Evolutionary conservation across 2,888 invertebrate species (phyloP).

Genomic region (Himalopsyche kuldschensis): DNA sequence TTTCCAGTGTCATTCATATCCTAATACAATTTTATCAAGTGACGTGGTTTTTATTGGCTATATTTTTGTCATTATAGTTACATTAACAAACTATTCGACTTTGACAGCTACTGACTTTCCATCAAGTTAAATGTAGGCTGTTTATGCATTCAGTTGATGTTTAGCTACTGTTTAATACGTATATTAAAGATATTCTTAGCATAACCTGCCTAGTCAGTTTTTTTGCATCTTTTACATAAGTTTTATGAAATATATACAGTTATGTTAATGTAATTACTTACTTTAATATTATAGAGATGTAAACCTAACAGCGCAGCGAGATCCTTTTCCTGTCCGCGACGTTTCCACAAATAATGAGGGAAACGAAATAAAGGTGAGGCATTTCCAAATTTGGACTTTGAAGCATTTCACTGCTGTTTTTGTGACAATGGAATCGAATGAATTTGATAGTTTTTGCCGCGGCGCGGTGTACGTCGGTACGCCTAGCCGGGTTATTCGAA

Average conservation of each 20-base stretch:
- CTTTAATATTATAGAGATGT: slow-evolving; percentile 19
- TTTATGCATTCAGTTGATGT: too few relatives aligned
- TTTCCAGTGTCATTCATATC: too few relatives aligned
- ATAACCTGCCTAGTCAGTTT: too few relatives aligned
- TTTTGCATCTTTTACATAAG: too few relatives aligned
- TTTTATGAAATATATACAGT: background rate
- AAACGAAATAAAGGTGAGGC: slow-evolving; percentile 23
- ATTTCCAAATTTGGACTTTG: slow-evolving; percentile 25
- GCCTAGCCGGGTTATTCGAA: slow-evolving; percentile 11
- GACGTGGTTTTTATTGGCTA: too few relatives aligned
- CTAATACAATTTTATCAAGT: too few relatives aligned
- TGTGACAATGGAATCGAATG: slow-evolving; percentile 29
- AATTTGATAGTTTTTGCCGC: slow-evolving; percentile 36
- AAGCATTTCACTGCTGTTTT: slow-evolving; percentile 20
- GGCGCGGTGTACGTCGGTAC: background rate
- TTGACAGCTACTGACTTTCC: too few relatives aligned
- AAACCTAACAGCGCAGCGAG: background rate
- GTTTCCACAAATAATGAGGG: slow-evolving; percentile 27
- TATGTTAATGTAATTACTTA: background rate
- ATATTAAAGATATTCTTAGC: too few relatives aligned
- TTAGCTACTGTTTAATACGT: too few relatives aligned
- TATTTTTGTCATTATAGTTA: too few relatives aligned
- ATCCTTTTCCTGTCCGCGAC: slow-evolving; percentile 7
- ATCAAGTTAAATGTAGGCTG: too few relatives aligned
- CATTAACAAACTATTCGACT: too few relatives aligned